A percentile compares a stretch with the other conserved stretches of the same genome.
These are phyloP conservation scores for Elgaria multicarinata DNA, from an alignment of 2,113 vertebrate species.

Conservation along the genomic window DNA sequence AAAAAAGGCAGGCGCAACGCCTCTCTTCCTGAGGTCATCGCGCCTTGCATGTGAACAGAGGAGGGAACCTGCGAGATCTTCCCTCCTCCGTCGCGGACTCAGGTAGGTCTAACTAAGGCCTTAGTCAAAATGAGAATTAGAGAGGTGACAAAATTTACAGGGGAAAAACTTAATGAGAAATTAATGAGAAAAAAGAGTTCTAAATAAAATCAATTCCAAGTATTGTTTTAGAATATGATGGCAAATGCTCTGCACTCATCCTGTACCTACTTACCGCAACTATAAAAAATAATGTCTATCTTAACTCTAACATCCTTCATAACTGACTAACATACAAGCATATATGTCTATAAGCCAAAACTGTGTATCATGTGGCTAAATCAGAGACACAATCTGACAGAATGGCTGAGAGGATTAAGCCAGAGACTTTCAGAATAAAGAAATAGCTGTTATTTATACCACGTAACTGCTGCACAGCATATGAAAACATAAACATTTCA, in stretches of 20 bases:
- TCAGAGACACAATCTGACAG: conserved; percentile 19
- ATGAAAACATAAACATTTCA: not conserved
- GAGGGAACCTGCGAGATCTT: too few relatives aligned
- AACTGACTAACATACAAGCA: not conserved
- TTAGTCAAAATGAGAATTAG: not conserved
- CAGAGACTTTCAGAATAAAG: not conserved
- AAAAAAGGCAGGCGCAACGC: too few relatives aligned
- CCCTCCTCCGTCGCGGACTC: too few relatives aligned
- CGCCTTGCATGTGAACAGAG: too few relatives aligned
- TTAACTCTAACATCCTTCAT: not conserved
- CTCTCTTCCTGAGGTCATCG: too few relatives aligned
- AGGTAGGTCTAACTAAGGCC: too few relatives aligned
- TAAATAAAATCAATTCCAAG: not conserved
- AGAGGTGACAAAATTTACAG: not conserved
- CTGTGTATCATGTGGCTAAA: not conserved
- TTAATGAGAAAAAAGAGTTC: not conserved
- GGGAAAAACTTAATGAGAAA: not conserved
- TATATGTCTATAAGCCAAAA: not conserved
- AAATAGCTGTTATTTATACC: not conserved
- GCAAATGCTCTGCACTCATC: not conserved
- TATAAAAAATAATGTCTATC: not conserved
- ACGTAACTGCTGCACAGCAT: not conserved
- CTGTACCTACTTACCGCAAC: not conserved
- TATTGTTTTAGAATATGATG: not conserved
- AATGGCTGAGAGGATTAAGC: not conserved